Percentiles rank a stretch among this genome's conserved stretches.
Evolutionary conservation across 2,113 vertebrate species (phyloP).

Genomic region (Petroica traversi): DNA sequence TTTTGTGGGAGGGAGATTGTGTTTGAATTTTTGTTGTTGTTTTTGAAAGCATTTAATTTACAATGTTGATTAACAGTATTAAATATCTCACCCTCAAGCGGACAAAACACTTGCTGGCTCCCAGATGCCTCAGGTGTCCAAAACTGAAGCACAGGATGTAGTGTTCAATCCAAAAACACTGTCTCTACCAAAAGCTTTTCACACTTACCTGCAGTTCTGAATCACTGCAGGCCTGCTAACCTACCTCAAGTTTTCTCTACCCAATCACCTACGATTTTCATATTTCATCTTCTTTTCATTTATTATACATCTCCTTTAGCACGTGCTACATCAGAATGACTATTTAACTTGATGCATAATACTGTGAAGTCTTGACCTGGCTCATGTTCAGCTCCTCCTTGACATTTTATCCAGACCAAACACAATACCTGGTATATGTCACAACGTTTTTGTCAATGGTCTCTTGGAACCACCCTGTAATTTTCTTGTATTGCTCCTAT

Average conservation of each 20-base stretch:
- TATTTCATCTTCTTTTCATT: neutral
- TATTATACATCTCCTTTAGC: neutral
- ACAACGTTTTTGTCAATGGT: neutral
- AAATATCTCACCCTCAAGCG: neutral
- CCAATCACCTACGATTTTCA: neutral
- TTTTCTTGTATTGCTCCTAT: neutral
- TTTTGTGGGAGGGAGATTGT: rapidly evolving
- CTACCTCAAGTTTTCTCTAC: neutral
- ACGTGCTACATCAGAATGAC: neutral
- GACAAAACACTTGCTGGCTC: neutral
- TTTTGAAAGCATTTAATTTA: neutral
- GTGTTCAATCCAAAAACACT: neutral
- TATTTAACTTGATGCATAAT: neutral
- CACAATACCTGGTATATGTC: neutral
- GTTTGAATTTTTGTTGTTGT: neutral
- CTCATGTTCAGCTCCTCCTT: neutral
- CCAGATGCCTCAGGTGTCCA: neutral
- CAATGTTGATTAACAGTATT: neutral
- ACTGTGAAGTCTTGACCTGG: neutral
- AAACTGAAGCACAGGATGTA: neutral
- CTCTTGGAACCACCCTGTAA: neutral
- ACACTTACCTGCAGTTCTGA: neutral
- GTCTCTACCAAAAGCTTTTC: neutral
- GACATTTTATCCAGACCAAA: neutral
- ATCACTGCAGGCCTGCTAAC: neutral